Conservation (phyloP, 2,797 vertebrate genomes). For the Eidolon dupreanum region DNA sequence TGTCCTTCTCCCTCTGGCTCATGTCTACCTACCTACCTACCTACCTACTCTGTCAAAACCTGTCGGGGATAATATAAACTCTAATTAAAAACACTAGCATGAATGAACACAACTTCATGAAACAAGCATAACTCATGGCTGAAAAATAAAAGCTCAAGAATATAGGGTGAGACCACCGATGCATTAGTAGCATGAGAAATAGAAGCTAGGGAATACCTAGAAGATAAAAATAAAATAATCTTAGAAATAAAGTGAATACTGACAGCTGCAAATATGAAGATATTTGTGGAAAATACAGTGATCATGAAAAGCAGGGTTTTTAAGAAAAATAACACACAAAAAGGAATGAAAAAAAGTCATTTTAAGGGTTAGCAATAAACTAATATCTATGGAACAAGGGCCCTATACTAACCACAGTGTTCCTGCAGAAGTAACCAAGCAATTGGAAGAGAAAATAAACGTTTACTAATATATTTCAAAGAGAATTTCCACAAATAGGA, state of each 20-base stretch:
- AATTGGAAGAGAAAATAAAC: neutral
- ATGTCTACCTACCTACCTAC: too few species aligned
- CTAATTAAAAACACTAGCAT: neutral
- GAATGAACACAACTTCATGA: neutral
- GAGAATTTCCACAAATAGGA: constrained; percentile 15
- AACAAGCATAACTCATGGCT: neutral
- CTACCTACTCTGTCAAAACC: neutral
- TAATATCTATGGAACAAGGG: neutral
- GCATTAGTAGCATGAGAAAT: neutral
- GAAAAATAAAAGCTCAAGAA: neutral
- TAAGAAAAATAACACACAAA: neutral
- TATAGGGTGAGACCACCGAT: neutral
- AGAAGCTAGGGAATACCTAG: neutral
- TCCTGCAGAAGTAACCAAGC: neutral
- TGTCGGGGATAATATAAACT: neutral
- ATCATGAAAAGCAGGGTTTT: neutral
- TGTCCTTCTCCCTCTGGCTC: too few species aligned
- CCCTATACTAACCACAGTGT: neutral
- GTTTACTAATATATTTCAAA: neutral
- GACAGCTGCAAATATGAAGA: neutral
- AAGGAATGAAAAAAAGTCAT: neutral
- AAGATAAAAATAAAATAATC: neutral
- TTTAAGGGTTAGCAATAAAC: neutral
- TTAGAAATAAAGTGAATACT: neutral
- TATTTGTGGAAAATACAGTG: neutral